phyloP scores from a whole-genome alignment of 2,113 vertebrate species.

The Solea senegalensis region DNA sequence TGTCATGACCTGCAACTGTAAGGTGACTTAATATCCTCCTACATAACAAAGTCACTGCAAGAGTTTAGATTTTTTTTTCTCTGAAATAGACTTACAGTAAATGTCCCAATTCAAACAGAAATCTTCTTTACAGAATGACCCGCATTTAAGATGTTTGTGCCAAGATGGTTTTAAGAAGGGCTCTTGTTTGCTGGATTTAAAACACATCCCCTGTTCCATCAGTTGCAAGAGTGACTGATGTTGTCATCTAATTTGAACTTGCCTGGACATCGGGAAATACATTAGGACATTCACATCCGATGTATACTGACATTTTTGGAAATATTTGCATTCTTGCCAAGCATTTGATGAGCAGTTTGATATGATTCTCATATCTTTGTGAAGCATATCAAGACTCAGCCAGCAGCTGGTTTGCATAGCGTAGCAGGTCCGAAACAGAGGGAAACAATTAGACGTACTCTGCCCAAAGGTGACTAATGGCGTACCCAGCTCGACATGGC shows the following conservation, averaged over 20 bases:
- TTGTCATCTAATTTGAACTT: not conserved
- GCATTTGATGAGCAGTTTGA: not conserved
- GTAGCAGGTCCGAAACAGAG: not conserved
- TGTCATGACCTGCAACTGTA: not conserved
- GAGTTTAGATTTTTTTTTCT: not conserved
- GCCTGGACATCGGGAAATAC: not conserved
- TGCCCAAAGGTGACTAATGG: too few relatives aligned
- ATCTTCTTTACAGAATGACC: conserved; percentile 16
- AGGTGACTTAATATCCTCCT: not conserved
- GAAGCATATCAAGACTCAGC: not conserved
- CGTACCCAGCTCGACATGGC: too few relatives aligned
- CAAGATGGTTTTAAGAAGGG: conserved; percentile 19
- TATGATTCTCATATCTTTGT: not conserved
- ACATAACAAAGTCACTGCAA: not conserved
- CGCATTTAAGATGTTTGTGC: conserved; percentile 12
- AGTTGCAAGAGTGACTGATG: not conserved
- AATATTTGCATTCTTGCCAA: not conserved
- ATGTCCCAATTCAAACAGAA: not conserved
- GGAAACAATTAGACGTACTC: not conserved
- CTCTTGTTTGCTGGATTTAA: conserved; percentile 14
- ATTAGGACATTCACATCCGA: not conserved
- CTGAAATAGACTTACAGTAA: not conserved
- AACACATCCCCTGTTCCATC: not conserved
- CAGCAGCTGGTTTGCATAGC: not conserved
- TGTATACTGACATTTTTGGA: not conserved